Evolutionary conservation across 2,113 vertebrate species (phyloP), one percentile per base, ranked within the genome.

Genomic region (Mesoclemmys tuberculata): DNA sequence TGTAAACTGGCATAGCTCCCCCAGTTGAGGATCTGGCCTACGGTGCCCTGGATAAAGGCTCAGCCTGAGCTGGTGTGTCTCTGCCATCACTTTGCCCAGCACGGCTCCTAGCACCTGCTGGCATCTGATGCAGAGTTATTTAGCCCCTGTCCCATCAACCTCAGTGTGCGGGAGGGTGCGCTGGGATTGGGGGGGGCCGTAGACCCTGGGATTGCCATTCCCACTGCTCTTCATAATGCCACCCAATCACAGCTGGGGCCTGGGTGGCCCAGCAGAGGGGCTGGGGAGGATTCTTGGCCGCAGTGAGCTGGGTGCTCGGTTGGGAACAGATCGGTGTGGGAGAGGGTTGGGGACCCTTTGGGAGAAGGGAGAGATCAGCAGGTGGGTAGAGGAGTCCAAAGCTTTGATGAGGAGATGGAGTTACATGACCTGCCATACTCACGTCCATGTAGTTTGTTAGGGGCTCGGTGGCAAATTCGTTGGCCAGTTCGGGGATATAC

Each of bases 381-480:
- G 3, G 49, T 68, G 80, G 80, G 24, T 44, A 78, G 41, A 81
- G 10, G 14, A 26, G n/a, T 10, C 2, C 10, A 5, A 19, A 29
- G 24, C 6, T 29, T 61, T 48, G 38, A 85, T 71, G 61, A 26
- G 48, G 4, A 51, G 27, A 41, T 19, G 38, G 58, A 79, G 26
- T 80, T 56, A 44, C 3, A 5, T 3, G 14, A 41, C 77, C 82
- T 2, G 19, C 51, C n/a, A 1, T 80, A 96, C 98, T 98, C 90
- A 98, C 98, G 3, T 98, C 97, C 94, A 97, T 74, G 93, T 97
- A 98, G 96, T 98, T 98, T 41, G 89, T n/a, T 94, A 98, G 56
- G 68, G 93, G 81, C 95, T 98, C 90, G 8, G 19, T 0, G 0
- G 88, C 1, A 0, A 7, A 11, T 29, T 74, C 35, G 3, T 3